Base-by-base conservation (phyloP, 2,888 invertebrate genomes). In the Muscina levida region DNA sequence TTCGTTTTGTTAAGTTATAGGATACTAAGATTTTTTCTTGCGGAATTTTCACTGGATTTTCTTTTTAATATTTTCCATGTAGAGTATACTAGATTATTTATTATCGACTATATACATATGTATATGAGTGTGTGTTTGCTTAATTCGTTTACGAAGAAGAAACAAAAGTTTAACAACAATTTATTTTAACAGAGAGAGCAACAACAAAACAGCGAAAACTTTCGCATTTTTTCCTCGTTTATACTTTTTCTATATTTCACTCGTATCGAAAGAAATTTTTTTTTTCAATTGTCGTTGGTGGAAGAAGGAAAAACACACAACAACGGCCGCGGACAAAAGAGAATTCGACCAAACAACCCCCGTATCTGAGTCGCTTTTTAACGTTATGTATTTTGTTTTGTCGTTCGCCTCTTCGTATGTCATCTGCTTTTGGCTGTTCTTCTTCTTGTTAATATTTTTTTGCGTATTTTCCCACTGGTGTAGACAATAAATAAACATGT, bases 301-400 rank as follows among this genome's bases (percentile, higher is more conserved):
- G 37, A 6, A 15, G 19, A 4, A 24, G 56, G 22, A n/a, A 24
- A 10, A 22, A 11, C 22, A 17, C 10, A 11, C 1, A 26, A 24
- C n/a, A n/a, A 42, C 17, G 6, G 26, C 31, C n/a, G n/a, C n/a
- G 67, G 13, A 2, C 26, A 48, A 15, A 42, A 42, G 26, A 8
- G 19, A 62, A 15, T 37, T 22, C 24, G 17, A n/a, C n/a, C n/a
- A 19, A 70, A 77, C 82, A 83, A 76, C 76, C 57, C 26, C 53
- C 53, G 72, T 53, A 62, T 15, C 8, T 8, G 31, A 10, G 48
- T 15, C 48, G 48, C 37, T 62, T 37, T 59, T 59, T n/a, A n/a
- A 8, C 15, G 19, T 62, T 13, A 13, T 22, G 15, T 19, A 10
- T 31, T 5, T 57, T 57, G 13, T 5, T 31, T 57, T 37, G 57